phyloP scores from a whole-genome alignment of 2,113 vertebrate species.

The Eonycteris spelaea region DNA sequence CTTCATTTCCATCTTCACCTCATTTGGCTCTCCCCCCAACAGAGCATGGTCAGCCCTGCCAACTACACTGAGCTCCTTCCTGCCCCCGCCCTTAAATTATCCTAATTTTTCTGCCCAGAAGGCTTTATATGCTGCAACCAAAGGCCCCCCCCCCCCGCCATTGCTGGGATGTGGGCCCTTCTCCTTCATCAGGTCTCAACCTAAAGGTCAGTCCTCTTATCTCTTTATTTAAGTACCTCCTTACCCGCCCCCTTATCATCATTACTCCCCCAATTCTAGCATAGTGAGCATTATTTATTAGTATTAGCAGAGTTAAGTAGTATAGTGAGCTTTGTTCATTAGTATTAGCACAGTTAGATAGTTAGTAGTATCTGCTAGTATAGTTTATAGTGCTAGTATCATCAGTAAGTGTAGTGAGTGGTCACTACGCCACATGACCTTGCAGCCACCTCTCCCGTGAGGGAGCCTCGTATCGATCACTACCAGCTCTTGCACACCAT shows the following conservation, averaged over 20 bases:
- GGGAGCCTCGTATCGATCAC: too few relatives aligned
- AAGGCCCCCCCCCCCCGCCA: rapidly evolving
- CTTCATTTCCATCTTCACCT: background rate
- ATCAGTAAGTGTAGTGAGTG: too few relatives aligned
- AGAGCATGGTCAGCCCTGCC: background rate
- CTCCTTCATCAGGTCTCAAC: background rate
- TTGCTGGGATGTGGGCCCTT: background rate
- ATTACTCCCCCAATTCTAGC: rapidly evolving
- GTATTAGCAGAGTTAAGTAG: too few relatives aligned
- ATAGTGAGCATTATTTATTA: too few relatives aligned
- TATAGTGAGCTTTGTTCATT: too few relatives aligned
- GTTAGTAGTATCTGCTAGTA: too few relatives aligned
- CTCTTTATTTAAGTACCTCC: background rate
- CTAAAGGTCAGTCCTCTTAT: background rate
- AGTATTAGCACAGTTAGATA: too few relatives aligned
- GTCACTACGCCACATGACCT: too few relatives aligned
- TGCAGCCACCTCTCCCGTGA: too few relatives aligned
- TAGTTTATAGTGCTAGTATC: too few relatives aligned
- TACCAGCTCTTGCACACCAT: too few relatives aligned
- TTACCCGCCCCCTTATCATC: background rate
- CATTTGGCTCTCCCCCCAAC: background rate
- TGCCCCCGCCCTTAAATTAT: background rate
- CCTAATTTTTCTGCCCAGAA: background rate
- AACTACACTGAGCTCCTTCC: background rate
- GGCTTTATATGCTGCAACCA: too few relatives aligned